Evolutionary conservation across 2,113 vertebrate genomes (phyloP).

Genomic region (Trogon melanurus): DNA sequence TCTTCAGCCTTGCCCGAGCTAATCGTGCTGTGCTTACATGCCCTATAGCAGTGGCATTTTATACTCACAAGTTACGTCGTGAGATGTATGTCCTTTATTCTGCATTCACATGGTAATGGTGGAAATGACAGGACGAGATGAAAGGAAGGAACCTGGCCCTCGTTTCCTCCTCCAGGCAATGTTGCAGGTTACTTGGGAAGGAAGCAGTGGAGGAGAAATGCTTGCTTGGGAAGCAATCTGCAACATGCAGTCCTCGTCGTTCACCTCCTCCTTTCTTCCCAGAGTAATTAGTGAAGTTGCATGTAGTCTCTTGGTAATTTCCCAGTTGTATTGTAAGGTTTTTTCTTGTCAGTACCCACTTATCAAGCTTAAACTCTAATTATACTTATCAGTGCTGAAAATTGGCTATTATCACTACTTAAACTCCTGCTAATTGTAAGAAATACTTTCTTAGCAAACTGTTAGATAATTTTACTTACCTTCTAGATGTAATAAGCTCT

Average conservation of each 20-base stretch:
- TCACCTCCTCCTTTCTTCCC: background rate
- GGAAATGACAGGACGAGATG: background rate
- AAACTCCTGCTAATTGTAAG: constrained; percentile 65
- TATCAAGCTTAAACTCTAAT: constrained; percentile 73
- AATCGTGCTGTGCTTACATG: background rate
- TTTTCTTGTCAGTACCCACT: constrained; percentile 56
- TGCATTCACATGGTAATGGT: background rate
- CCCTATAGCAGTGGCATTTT: background rate
- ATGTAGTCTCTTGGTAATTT: constrained; percentile 56
- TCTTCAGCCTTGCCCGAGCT: background rate
- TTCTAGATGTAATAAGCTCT: background rate
- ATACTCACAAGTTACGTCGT: background rate
- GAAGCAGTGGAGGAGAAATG: background rate
- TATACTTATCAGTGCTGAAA: constrained; percentile 75
- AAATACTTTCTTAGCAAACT: constrained; percentile 59
- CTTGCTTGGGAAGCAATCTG: background rate
- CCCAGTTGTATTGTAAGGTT: constrained; percentile 31
- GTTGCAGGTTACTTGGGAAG: background rate
- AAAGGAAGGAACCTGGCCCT: background rate
- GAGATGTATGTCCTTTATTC: background rate
- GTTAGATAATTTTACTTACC: constrained; percentile 30
- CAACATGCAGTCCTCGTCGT: background rate
- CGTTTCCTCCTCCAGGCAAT: background rate
- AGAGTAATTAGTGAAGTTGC: background rate
- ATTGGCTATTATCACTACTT: constrained; percentile 68